These are phyloP conservation scores for Geophilus truncorum DNA, from an alignment of 2,888 invertebrate species.

Conservation along the genomic window DNA sequence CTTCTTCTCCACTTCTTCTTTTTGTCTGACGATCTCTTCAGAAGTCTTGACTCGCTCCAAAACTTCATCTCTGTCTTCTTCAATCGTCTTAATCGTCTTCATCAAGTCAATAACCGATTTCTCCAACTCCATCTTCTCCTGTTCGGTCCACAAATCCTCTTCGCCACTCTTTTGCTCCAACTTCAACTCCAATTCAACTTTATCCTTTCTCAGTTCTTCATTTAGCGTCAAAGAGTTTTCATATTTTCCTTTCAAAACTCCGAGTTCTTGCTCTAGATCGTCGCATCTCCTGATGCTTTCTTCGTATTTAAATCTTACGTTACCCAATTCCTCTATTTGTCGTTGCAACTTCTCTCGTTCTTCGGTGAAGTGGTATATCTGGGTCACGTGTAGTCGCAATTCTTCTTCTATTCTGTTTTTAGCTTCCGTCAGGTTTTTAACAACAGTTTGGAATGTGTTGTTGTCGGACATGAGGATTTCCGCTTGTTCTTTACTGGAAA, in stretches of 20 bases:
- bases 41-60: neutral
- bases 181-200: conserved; percentile 29
- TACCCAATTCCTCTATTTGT: conserved; percentile 49
- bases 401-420: conserved; percentile 37
- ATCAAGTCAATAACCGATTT: neutral
- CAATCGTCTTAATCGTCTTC: neutral
- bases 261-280: neutral
- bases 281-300: neutral
- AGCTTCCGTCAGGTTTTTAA: conserved; percentile 36
- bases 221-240: neutral
- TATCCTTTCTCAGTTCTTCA: conserved; percentile 23
- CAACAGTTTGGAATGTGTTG: conserved; percentile 38
- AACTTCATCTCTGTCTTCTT: neutral
- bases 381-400: neutral
- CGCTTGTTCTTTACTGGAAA: conserved; percentile 35
- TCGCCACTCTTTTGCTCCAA: neutral
- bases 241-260: neutral
- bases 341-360: conserved; percentile 54
- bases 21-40: neutral
- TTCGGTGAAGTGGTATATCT: conserved; percentile 41
- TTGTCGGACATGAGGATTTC: conserved; percentile 39
- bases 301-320: neutral
- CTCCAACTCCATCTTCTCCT: neutral
- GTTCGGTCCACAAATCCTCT: neutral
- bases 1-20: neutral